Conservation (phyloP, 2,888 invertebrate genomes). For the Phengaris alcon region DNA sequence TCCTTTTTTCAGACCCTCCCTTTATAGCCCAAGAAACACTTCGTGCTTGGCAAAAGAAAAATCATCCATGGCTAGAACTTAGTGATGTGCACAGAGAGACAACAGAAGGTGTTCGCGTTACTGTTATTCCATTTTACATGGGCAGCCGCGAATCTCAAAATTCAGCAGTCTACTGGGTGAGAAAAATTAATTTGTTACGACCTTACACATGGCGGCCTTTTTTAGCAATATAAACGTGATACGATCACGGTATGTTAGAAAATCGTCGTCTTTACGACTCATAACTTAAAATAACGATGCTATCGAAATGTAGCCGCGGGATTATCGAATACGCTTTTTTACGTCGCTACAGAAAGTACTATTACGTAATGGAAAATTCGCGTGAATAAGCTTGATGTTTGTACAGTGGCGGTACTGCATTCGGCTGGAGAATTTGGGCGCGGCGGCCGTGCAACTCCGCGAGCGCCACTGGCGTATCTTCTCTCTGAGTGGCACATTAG, state of each 20-base stretch:
- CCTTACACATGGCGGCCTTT: too few relatives aligned
- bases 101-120: conserved; percentile 96
- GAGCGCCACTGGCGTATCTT: conserved; percentile 99
- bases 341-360: too few relatives aligned
- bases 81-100: conserved; percentile 98
- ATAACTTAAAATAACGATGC: too few relatives aligned
- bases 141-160: conserved; percentile 95
- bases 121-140: conserved; percentile 99
- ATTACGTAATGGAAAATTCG: too few relatives aligned
- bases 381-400: not conserved
- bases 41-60: conserved; percentile 97
- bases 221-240: too few relatives aligned
- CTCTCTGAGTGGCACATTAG: conserved; percentile 94
- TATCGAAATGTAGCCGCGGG: too few relatives aligned
- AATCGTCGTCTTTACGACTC: too few relatives aligned
- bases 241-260: too few relatives aligned
- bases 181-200: conserved; percentile 32
- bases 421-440: conserved; percentile 95
- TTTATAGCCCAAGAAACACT: conserved; percentile 94
- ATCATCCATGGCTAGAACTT: conserved; percentile 97
- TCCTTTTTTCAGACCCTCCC: conserved; percentile 83
- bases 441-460: conserved; percentile 92
- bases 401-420: conserved; percentile 96
- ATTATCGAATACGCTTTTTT: too few relatives aligned
- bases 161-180: conserved; percentile 94